A percentile compares a stretch with the other conserved stretches of the same genome.
These are phyloP conservation scores for Rhynchonycteris naso DNA, from an alignment of 2,797 vertebrate species.

Conservation along the genomic window DNA sequence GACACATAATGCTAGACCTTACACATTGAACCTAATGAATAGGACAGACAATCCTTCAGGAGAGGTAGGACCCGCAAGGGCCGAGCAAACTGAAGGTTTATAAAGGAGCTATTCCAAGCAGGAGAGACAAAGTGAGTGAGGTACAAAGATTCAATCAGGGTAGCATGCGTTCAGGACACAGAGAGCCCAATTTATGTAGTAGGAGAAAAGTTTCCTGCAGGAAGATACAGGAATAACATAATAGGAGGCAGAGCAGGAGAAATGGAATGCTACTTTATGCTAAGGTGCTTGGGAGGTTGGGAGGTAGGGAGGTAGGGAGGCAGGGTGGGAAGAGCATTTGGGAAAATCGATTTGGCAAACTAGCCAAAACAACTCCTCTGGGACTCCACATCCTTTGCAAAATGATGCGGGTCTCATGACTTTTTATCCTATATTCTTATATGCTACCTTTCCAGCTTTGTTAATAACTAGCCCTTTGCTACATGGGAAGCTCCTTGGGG, in stretches of 20 bases:
- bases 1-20: neutral
- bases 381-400: neutral
- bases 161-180: neutral
- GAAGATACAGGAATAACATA: neutral
- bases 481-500: neutral
- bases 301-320: too few species aligned
- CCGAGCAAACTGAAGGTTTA: neutral
- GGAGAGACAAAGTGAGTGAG: neutral
- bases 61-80: neutral
- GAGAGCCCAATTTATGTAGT: neutral
- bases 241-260: neutral
- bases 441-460: neutral
- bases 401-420: neutral
- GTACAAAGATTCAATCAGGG: neutral
- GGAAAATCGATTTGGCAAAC: neutral
- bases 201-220: neutral
- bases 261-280: neutral
- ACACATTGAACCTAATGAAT: neutral
- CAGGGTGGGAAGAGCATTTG: neutral
- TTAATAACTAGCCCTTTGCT: neutral
- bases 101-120: neutral
- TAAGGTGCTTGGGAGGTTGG: neutral
- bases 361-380: neutral
- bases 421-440: neutral
- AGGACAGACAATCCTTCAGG: neutral